These are phyloP conservation scores for Neoseiulus cucumeris DNA, from an alignment of 1,140 invertebrate genomes.

Conservation along the genomic window DNA sequence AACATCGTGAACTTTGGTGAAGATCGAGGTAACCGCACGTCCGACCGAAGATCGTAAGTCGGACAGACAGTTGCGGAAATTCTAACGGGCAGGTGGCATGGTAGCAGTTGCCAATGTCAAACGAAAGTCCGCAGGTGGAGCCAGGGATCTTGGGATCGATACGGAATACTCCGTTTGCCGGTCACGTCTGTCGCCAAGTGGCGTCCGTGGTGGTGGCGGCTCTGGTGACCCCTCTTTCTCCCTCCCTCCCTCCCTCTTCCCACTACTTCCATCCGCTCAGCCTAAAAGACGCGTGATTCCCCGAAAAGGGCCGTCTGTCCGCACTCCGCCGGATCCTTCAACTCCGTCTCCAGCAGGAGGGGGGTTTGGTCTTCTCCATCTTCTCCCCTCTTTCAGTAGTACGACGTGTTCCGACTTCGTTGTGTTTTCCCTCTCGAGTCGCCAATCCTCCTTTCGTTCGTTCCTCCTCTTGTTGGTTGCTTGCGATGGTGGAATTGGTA, in stretches of 20 bases:
- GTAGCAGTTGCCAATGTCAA: too few relatives aligned
- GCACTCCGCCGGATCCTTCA: background rate
- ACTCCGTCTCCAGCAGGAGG: background rate
- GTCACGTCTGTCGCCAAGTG: slow-evolving; percentile 11
- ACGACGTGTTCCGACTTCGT: background rate
- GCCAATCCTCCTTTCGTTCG: too few relatives aligned
- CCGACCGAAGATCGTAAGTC: too few relatives aligned
- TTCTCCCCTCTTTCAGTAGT: background rate
- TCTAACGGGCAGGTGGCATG: too few relatives aligned
- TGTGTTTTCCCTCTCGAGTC: background rate
- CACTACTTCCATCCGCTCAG: background rate
- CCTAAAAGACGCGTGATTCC: background rate
- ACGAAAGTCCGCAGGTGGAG: too few relatives aligned
- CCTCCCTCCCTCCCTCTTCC: background rate
- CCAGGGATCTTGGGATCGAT: too few relatives aligned
- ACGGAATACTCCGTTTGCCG: background rate
- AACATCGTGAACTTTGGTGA: too few relatives aligned
- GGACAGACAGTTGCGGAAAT: too few relatives aligned
- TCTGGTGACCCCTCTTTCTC: background rate
- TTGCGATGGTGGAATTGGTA: too few relatives aligned
- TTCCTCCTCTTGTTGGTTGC: too few relatives aligned
- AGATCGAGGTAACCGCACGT: too few relatives aligned
- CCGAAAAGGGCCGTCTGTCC: background rate
- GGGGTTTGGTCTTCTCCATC: too few relatives aligned
- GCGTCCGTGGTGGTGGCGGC: background rate